Conservation (phyloP, 2,888 invertebrate genomes). For the Operophtera brumata region DNA sequence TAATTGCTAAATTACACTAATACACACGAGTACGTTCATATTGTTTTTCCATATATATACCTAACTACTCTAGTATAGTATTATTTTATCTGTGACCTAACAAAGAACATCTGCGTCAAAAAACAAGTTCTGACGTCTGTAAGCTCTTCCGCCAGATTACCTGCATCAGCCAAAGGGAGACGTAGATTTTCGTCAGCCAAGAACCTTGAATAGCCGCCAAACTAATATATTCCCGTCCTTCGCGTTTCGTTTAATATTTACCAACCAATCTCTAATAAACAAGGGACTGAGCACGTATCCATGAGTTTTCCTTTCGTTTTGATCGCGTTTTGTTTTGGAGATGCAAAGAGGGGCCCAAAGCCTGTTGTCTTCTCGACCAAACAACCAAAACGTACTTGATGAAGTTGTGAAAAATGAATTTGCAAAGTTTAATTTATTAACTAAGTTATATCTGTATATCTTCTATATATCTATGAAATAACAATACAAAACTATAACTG, state of each 20-base stretch:
- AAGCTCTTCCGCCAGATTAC: slow-evolving; percentile 48
- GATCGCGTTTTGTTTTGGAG: background rate
- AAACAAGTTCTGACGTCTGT: slow-evolving; percentile 51
- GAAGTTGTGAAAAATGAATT: background rate
- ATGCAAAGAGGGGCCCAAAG: too few relatives aligned
- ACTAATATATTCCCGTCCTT: slow-evolving; percentile 52
- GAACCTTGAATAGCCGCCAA: slow-evolving; percentile 79
- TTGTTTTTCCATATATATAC: too few relatives aligned
- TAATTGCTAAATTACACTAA: too few relatives aligned
- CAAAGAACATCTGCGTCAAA: slow-evolving; percentile 47
- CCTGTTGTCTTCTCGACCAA: too few relatives aligned
- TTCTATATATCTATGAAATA: too few relatives aligned
- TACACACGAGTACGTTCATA: too few relatives aligned
- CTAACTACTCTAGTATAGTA: too few relatives aligned
- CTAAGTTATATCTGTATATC: too few relatives aligned
- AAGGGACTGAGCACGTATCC: slow-evolving; percentile 28
- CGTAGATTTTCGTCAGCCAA: slow-evolving; percentile 63
- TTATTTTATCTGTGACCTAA: too few relatives aligned
- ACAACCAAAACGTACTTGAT: too few relatives aligned
- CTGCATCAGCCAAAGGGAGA: slow-evolving; percentile 69
- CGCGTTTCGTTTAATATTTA: slow-evolving; percentile 55
- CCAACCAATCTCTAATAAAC: slow-evolving; percentile 56
- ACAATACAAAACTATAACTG: too few relatives aligned
- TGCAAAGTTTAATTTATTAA: background rate
- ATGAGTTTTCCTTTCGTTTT: slow-evolving; percentile 4